phyloP scores from a whole-genome alignment of 1,140 invertebrate species.

The Drosophila orena region DNA sequence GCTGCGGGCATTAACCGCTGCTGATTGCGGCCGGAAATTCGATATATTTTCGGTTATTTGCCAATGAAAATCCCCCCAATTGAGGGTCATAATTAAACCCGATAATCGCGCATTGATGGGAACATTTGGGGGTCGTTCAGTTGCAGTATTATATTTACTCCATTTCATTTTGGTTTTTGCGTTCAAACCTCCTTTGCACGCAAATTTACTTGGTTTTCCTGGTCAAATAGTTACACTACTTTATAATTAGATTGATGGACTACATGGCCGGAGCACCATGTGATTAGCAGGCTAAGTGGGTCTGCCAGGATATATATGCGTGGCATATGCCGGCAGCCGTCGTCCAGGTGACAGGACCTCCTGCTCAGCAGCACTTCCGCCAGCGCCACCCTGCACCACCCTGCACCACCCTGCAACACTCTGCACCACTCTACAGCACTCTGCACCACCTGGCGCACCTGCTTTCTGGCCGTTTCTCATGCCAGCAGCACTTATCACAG shows the following conservation, averaged over 20 bases:
- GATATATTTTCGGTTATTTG: conserved; percentile 62
- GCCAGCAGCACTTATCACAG: conserved; percentile 68
- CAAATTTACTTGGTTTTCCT: conserved; percentile 7
- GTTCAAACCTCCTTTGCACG: neutral
- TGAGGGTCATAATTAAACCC: conserved; percentile 60
- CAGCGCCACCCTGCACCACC: no score
- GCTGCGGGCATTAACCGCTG: conserved; percentile 46
- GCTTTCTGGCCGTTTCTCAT: conserved; percentile 49
- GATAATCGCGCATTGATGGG: conserved; percentile 53
- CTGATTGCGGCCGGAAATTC: conserved; percentile 55
- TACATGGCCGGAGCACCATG: conserved; percentile 14
- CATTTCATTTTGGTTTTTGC: conserved; percentile 30
- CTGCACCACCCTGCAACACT: neutral
- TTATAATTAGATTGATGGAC: conserved; percentile 51
- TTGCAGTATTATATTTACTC: conserved; percentile 1
- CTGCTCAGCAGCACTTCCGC: neutral
- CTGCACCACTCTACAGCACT: conserved; percentile 7
- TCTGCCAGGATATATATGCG: conserved; percentile 15
- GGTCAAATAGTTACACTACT: conserved; percentile 38
- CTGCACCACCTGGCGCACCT: conserved; percentile 16
- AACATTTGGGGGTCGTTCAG: conserved; percentile 29
- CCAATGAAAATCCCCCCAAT: conserved; percentile 4
- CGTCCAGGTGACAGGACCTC: conserved; percentile 19
- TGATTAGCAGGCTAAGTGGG: conserved; percentile 43
- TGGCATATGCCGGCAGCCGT: conserved; percentile 17